phyloP scores from a whole-genome alignment of 2,888 invertebrate species.

The Abrostola triplasia region DNA sequence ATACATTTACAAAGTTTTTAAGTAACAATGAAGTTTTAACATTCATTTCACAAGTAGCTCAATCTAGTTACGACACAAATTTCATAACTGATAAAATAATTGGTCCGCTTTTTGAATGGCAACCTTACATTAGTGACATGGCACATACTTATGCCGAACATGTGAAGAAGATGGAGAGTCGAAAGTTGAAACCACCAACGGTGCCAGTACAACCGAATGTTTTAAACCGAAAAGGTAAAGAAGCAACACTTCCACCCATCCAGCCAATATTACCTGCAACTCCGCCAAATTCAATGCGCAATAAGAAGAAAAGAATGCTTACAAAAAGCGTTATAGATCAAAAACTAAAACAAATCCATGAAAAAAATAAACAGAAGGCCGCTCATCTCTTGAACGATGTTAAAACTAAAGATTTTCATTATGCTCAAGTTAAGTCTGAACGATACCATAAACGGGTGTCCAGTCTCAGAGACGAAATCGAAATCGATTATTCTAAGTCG shows the following conservation, averaged over 20 bases:
- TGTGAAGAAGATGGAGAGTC: conserved; percentile 69
- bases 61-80: conserved; percentile 82
- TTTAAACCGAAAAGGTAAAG: conserved; percentile 70
- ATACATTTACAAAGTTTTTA: conserved; percentile 78
- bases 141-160: conserved; percentile 74
- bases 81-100: conserved; percentile 86
- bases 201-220: conserved; percentile 76
- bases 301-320: conserved; percentile 71
- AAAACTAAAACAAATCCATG: conserved; percentile 71
- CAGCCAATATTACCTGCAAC: conserved; percentile 58
- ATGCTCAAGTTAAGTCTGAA: conserved; percentile 71
- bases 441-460: conserved; percentile 65
- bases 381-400: conserved; percentile 69
- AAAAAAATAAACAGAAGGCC: conserved; percentile 78
- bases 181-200: conserved; percentile 73
- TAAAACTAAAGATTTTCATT: conserved; percentile 69
- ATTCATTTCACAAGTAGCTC: conserved; percentile 81
- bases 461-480: conserved; percentile 66
- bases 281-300: conserved; percentile 69
- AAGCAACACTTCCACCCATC: conserved; percentile 18
- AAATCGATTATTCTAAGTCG: conserved; percentile 58
- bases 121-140: conserved; percentile 82
- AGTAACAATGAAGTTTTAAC: conserved; percentile 80
- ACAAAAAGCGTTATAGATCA: conserved; percentile 77
- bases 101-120: conserved; percentile 82